These are phyloP conservation scores for Bos indicus DNA, from an alignment of 2,113 vertebrate species.

Conservation along the genomic window DNA sequence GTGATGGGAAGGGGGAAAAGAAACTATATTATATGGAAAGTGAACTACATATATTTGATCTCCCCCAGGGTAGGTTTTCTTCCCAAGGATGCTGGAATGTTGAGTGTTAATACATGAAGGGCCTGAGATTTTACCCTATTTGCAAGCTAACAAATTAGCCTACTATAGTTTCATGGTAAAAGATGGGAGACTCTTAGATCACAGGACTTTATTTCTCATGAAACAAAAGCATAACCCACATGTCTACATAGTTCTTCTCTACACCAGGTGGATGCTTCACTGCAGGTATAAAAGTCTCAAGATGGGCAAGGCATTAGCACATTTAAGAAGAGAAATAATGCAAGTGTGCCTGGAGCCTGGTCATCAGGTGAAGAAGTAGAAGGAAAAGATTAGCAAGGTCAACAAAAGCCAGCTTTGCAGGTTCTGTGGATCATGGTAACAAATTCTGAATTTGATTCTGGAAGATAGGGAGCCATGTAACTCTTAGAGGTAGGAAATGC, in stretches of 20 bases:
- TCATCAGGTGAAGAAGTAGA: too few species aligned
- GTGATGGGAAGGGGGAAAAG: neutral
- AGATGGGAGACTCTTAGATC: neutral
- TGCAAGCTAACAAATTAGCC: neutral
- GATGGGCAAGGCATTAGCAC: neutral
- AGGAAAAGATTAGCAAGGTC: neutral
- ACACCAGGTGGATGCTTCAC: neutral
- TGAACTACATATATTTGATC: neutral
- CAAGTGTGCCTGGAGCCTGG: neutral
- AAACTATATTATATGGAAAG: neutral
- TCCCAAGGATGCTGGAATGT: neutral
- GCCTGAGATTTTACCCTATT: neutral
- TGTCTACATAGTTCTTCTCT: neutral
- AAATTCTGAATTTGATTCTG: neutral
- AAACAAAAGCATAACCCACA: neutral
- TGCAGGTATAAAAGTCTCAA: neutral
- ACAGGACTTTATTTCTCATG: neutral
- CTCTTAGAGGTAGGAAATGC: neutral
- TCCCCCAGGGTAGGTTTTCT: neutral
- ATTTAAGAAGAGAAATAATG: neutral
- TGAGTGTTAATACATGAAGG: neutral
- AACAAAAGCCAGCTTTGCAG: neutral
- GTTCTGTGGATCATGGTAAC: neutral
- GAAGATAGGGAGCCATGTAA: neutral
- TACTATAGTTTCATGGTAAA: neutral